Evolutionary conservation across 2,113 vertebrate genomes (phyloP).

Genomic region (Boulengeromyrus knoepffleri): DNA sequence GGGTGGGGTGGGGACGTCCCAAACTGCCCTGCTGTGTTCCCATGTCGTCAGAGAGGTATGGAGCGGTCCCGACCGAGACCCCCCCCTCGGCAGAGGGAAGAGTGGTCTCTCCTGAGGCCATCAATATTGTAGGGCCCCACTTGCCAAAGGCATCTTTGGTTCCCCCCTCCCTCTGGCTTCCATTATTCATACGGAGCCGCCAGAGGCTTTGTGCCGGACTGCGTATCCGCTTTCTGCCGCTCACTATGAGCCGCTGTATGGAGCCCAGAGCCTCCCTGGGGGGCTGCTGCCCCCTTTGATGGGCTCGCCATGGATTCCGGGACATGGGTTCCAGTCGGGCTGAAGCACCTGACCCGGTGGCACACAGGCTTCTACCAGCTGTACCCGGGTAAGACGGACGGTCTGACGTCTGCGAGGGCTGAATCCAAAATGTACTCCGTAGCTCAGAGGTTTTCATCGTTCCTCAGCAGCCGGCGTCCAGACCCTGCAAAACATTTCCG

Average conservation of each 20-base stretch:
- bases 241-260: neutral
- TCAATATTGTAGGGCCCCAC: constrained; percentile 67
- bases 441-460: neutral
- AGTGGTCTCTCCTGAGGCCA: constrained; percentile 31
- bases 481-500: neutral
- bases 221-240: constrained; percentile 56
- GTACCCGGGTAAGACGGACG: constrained; percentile 73
- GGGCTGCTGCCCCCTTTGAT: constrained; percentile 31
- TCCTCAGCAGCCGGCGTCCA: neutral
- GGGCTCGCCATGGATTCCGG: constrained; percentile 73
- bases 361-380: constrained; percentile 92
- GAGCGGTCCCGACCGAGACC: neutral
- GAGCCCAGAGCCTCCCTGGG: neutral
- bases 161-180: constrained; percentile 52
- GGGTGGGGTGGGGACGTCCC: neutral
- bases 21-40: neutral
- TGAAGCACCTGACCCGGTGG: constrained; percentile 81
- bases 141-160: constrained; percentile 52
- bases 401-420: neutral
- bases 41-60: neutral
- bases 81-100: neutral
- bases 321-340: constrained; percentile 77
- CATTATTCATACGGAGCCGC: constrained; percentile 77
- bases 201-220: constrained; percentile 53
- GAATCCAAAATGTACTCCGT: neutral